Evolutionary conservation across 2,888 invertebrate species (phyloP), one percentile per base, ranked within the genome.

Genomic region (Mellilla xanthometata): DNA sequence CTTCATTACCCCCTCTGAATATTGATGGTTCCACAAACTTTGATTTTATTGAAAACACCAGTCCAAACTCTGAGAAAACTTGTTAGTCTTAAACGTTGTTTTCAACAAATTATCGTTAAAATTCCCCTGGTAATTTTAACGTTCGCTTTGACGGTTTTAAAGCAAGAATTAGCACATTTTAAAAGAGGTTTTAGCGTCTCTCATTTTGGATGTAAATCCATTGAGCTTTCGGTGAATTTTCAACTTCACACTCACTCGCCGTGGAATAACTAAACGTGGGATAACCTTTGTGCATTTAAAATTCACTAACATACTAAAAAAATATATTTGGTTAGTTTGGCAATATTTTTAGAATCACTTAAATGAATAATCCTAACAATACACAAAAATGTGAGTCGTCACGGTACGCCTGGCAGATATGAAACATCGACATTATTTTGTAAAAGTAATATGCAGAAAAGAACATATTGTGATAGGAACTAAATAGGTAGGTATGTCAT

Each of bases 151-250:
- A 71, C 62, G 53, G 57, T 57, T 66, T 71, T 62, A 65, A 68
- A 65, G 68, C 65, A 68, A 49, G 64, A 64, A 72, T 76, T 76
- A 74, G 71, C 75, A 74, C 69, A 74, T 76, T 78, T 77, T 76
- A 72, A 69, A 73, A 66, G 63, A 67, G 65, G 62, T 68, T 75
- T 73, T 66, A 71, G 61, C 58, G 31, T 40, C 31, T 68, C 79
- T 76, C 79, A 80, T 82, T 79, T 74, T 66, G 70, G 65, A 81
- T 82, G 81, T 73, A 81, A 82, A 82, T 77, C 79, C 72, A 62
- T 66, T 61, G 67, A 68, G 68, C 62, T 65, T 68, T 63, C 39
- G 53, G 58, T 34, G 54, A 60, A 56, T 58, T 62, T 58, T 40
- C 52, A 32, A 44, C 49, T 43, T 43, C 39, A 29, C 35, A 38